These are phyloP conservation scores for Celastrina argiolus DNA, from an alignment of 2,888 invertebrate genomes.

Conservation along the genomic window DNA sequence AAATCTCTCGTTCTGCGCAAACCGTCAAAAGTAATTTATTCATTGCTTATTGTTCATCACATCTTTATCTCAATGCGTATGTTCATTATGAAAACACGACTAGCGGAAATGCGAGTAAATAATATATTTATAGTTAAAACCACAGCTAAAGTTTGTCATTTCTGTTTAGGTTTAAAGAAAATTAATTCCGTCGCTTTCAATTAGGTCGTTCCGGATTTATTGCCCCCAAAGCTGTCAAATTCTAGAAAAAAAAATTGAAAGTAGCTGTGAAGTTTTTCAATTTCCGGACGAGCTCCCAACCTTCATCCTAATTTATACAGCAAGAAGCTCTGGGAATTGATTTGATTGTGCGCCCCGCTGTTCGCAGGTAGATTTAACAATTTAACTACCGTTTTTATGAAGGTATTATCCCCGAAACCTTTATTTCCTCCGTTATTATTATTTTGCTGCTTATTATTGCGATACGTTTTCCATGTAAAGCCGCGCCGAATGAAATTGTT, in stretches of 20 bases:
- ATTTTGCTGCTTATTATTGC: conserved; percentile 53
- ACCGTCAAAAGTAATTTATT: no score
- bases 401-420: conserved; percentile 56
- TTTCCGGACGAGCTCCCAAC: conserved; percentile 65
- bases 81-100: no score
- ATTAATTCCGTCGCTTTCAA: conserved; percentile 41
- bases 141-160: neutral
- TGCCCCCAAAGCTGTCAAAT: conserved; percentile 56
- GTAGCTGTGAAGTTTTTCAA: conserved; percentile 68
- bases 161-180: conserved; percentile 20
- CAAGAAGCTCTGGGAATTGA: conserved; percentile 62
- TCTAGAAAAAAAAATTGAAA: conserved; percentile 54
- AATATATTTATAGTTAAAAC: neutral
- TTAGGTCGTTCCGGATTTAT: conserved; percentile 43
- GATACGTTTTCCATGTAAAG: conserved; percentile 44
- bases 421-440: conserved; percentile 47
- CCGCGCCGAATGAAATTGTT: neutral
- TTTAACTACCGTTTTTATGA: conserved; percentile 64
- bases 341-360: conserved; percentile 67
- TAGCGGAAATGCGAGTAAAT: no score
- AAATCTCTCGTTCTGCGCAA: no score
- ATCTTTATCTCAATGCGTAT: no score
- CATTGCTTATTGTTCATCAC: no score
- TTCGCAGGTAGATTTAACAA: conserved; percentile 66
- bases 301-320: conserved; percentile 64